phyloP scores from a whole-genome alignment of 2,797 vertebrate species.

The Iguana delicatissima region DNA sequence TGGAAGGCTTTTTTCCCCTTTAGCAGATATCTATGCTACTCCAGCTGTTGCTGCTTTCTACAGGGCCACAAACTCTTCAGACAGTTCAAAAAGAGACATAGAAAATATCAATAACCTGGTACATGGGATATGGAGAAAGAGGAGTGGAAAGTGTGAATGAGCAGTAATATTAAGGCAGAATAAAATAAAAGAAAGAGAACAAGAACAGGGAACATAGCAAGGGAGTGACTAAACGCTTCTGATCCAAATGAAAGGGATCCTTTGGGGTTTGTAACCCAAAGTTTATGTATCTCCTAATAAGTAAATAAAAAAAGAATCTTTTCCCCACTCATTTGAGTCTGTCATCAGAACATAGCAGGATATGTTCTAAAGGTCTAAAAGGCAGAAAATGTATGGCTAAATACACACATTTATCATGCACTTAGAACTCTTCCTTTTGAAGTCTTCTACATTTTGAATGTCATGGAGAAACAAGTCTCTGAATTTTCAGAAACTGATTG shows the following conservation, averaged over 20 bases:
- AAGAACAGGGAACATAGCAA: background rate
- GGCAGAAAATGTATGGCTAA: background rate
- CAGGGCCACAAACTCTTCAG: background rate
- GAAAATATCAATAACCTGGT: background rate
- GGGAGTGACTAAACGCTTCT: too few species aligned
- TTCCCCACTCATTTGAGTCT: background rate
- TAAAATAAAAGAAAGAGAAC: background rate
- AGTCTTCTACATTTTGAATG: background rate
- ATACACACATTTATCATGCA: background rate
- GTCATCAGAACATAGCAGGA: background rate
- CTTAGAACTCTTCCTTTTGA: background rate
- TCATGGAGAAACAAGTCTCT: background rate
- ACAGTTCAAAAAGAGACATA: background rate
- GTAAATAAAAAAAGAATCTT: background rate
- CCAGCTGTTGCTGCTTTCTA: background rate
- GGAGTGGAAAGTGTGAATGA: too few species aligned
- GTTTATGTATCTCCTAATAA: background rate
- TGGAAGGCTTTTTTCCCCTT: background rate
- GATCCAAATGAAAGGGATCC: background rate
- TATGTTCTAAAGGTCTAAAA: background rate
- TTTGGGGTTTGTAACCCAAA: background rate
- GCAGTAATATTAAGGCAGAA: too few species aligned
- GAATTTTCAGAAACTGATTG: constrained; percentile 1
- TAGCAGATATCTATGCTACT: background rate
- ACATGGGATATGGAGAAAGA: too few species aligned